Base-by-base conservation (phyloP, 2,797 vertebrate genomes). In the Microchirus variegatus region DNA sequence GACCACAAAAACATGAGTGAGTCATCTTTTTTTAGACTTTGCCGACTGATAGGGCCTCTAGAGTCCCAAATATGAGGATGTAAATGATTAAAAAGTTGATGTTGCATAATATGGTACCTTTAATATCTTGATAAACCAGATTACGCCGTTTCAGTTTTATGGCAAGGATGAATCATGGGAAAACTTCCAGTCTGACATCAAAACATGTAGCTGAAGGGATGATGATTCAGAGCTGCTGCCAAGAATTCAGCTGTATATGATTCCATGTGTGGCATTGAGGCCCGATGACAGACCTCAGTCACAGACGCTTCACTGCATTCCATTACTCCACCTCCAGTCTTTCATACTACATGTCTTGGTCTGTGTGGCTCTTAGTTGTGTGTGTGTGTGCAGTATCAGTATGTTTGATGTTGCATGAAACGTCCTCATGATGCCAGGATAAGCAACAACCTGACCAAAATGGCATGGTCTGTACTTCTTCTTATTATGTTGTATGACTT, bases 351-450 rank as follows among this genome's bases (percentile, higher is more conserved):
- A n/a, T n/a, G 31, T 31, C 31, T 3, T 57, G 38, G 53, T 60
- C 43, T 44, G 52, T 40, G 10, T 45, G 45, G 78, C 51, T 35
- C 38, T 45, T 22, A 48, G 59, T 57, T 66, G 44, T 45, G 15
- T 45, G 9, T 45, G 43, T 44, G 43, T 45, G 43, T 46, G 44
- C 17, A 59, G 31, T 6, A 8, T 31, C 19, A 7, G 14, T 66
- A 65, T 67, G 59, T 67, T 71, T 53, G 26, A 67, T 77, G 68
- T 84, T 79, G 77, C 80, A 87, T 87, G 83, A 57, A 54, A 57
- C 61, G 40, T 63, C 53, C 45, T 53, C 67, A 17, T 43, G 49
- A 73, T 4, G 16, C 61, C 57, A 55, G 48, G 42, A 22, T 52
- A 56, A 38, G 40, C 57, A 12, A 3, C 36, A 58, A 46, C 22